phyloP scores from a whole-genome alignment of 1,140 invertebrate species.

The Geopemphigus sp. region DNA sequence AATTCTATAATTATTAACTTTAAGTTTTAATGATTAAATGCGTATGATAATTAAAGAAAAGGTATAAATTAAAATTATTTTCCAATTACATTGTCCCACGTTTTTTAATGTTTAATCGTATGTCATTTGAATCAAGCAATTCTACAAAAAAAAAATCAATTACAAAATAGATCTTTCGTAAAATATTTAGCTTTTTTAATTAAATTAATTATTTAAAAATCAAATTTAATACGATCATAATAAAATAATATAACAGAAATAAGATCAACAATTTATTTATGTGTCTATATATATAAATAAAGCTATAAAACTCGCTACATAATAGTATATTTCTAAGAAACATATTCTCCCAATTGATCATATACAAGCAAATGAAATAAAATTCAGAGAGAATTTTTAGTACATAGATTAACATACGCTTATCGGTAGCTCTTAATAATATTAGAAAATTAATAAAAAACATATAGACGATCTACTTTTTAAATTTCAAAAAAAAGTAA shows the following conservation, averaged over 20 bases:
- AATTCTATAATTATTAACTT: background rate
- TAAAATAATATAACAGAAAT: background rate
- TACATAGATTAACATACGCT: no score
- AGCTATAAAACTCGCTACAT: background rate
- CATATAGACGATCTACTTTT: no score
- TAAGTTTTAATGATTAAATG: background rate
- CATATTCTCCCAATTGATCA: background rate
- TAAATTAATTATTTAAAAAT: constrained; percentile 16
- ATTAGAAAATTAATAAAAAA: no score
- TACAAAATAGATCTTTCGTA: background rate
- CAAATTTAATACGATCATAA: background rate
- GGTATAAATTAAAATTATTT: background rate
- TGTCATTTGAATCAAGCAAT: background rate
- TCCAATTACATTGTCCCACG: background rate
- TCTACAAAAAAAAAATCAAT: background rate
- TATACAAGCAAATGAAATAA: background rate
- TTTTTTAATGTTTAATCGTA: background rate
- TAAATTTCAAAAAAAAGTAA: no score
- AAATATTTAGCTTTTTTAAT: constrained; percentile 5
- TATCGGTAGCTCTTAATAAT: no score
- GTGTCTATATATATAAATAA: background rate
- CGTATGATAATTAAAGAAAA: background rate
- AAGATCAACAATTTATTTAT: constrained; percentile 1
- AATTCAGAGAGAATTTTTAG: background rate
- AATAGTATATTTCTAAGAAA: background rate